Evolutionary conservation across 2,888 invertebrate genomes (phyloP), one percentile per base, ranked within the genome.

Genomic region (Lasioglossum calceatum): DNA sequence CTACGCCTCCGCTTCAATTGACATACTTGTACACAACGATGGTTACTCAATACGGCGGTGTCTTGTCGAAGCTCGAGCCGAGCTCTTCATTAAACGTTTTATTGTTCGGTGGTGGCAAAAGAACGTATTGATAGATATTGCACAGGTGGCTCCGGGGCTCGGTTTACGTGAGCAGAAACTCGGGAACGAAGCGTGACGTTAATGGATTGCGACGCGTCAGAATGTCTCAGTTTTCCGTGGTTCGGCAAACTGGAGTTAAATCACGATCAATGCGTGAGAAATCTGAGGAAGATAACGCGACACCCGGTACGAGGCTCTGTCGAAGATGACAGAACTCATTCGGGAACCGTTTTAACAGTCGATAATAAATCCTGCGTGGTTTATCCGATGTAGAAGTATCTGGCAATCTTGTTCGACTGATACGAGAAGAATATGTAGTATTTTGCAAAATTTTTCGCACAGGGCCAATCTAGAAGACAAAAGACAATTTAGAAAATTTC

Each of bases 51-150:
- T 82, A 86, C 70, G 81, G 74, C 72, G 36, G 32, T 42, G 73
- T 77, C 79, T 84, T 82, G 78, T 80, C 76, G 82, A 71, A 50
- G 77, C 44, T 79, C 36, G 76, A 78, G 19, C 47, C 72, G 64
- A 76, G 50, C 81, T 76, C 84, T 90, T 89, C 89, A 88, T 90
- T 90, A 89, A 90, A 89, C 86, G 84, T 72, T 88, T 88, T 86
- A 85, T 90, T 90, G 90, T 90, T 81, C 80, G 77, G 19, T 32
- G 73, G 27, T 27, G 27, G 61, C 50, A 78, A 81, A 77, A 79
- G 85, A 79, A 73, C 77, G 47, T 77, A 81, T 70, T 61, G 85
- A 86, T 81, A 70, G 85, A 85, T 86, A 86, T 79, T 77, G 85
- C 81, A 76, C 73, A 61, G 73, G 27, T 44, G 81, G 74, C 70